Evolutionary conservation across 2,888 invertebrate species (phyloP).

Genomic region (Heliconius cydno): DNA sequence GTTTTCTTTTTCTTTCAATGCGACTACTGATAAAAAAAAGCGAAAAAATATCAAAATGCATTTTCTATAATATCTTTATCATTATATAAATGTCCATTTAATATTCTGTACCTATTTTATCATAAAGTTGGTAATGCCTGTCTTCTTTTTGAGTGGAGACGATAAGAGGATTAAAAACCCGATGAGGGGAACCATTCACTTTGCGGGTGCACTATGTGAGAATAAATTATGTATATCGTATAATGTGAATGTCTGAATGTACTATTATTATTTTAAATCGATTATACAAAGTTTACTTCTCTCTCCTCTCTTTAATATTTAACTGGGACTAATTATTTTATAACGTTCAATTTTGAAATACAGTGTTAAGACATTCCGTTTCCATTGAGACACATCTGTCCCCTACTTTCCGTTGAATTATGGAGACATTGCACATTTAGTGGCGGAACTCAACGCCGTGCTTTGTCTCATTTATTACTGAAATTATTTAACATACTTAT

Average conservation of each 20-base stretch:
- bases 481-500: background rate
- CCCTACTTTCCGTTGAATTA: too few species aligned
- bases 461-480: too few species aligned
- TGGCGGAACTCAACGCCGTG: too few species aligned
- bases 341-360: too few species aligned
- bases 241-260: constrained; percentile 9
- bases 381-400: too few species aligned
- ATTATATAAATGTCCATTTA: background rate
- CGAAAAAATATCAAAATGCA: background rate
- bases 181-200: constrained; percentile 47
- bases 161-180: constrained; percentile 78
- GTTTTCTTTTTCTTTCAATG: background rate
- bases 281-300: background rate
- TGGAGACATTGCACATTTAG: too few species aligned
- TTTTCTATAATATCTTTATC: background rate
- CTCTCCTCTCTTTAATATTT: background rate
- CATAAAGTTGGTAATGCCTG: constrained; percentile 38
- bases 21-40: background rate
- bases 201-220: constrained; percentile 21
- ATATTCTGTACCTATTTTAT: constrained; percentile 28
- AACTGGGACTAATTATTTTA: background rate
- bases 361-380: too few species aligned
- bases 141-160: constrained; percentile 69
- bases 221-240: constrained; percentile 38
- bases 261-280: background rate